Percentiles rank a stretch among this genome's conserved stretches.
phyloP scores from a whole-genome alignment of 2,888 invertebrate genomes.

The Trichopria drosophilae region DNA sequence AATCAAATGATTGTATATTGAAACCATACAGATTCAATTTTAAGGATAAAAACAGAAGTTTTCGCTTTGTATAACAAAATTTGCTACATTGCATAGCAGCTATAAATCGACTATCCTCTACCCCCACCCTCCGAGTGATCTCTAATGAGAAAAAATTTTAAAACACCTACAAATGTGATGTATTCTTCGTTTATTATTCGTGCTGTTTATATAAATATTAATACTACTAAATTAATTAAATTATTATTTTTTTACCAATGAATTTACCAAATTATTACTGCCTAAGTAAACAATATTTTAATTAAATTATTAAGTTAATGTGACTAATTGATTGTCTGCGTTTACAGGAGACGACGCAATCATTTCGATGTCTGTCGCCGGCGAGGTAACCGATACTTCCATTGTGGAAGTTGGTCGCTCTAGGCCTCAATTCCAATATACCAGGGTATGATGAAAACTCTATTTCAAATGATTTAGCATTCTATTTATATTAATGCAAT shows the following conservation, averaged over 20 bases:
- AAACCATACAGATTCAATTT: too few species aligned
- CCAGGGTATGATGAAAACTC: slow-evolving; percentile 46
- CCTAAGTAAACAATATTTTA: slow-evolving; percentile 2
- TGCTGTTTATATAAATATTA: too few species aligned
- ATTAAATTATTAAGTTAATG: not conserved
- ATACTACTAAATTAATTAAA: too few species aligned
- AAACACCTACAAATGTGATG: too few species aligned
- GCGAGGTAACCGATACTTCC: slow-evolving; percentile 56
- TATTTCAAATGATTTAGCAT: not conserved
- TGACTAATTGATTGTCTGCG: not conserved
- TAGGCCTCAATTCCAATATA: slow-evolving; percentile 57
- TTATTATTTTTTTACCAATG: not conserved
- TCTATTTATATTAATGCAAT: not conserved
- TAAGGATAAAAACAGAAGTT: too few species aligned
- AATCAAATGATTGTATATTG: too few species aligned
- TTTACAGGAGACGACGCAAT: slow-evolving; percentile 61
- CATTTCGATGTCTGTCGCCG: slow-evolving; percentile 60
- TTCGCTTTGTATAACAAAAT: too few species aligned
- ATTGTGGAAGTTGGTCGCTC: slow-evolving; percentile 56
- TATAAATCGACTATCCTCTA: too few species aligned
- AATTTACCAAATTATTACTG: not conserved
- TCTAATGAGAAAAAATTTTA: too few species aligned
- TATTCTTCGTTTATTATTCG: too few species aligned
- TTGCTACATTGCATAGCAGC: too few species aligned
- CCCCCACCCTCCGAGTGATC: too few species aligned